Conservation (phyloP, 2,888 invertebrate genomes). For the Temnothorax rugatulus region DNA sequence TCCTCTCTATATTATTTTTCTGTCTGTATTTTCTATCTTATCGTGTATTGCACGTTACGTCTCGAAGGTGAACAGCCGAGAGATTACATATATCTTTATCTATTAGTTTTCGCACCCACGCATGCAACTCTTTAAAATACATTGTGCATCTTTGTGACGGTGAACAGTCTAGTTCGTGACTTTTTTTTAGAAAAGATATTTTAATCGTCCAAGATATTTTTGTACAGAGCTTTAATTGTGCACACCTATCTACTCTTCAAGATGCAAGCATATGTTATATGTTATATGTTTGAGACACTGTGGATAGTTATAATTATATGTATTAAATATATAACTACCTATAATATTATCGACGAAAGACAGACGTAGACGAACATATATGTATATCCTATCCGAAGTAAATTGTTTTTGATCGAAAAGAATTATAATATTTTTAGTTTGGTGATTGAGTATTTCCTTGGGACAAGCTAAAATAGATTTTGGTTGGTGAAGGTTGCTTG, state of each 20-base stretch:
- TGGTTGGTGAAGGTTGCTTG: slow-evolving; percentile 2
- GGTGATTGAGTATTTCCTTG: neutral
- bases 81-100: neutral
- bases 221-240: neutral
- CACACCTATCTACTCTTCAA: neutral
- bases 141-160: neutral
- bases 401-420: neutral
- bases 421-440: neutral
- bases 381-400: neutral
- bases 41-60: slow-evolving; percentile 58
- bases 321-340: neutral
- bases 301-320: neutral
- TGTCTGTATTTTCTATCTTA: slow-evolving; percentile 12
- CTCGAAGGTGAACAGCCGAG: neutral
- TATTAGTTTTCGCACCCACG: neutral
- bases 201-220: neutral
- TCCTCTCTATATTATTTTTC: slow-evolving; percentile 14
- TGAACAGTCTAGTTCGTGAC: neutral
- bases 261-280: neutral
- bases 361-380: neutral
- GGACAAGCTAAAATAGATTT: slow-evolving; percentile 2
- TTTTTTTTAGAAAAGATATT: neutral
- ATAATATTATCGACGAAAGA: neutral
- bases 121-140: neutral
- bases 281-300: neutral